These are phyloP conservation scores for Eucera pruinosa DNA, from an alignment of 2,888 invertebrate species.

Conservation along the genomic window DNA sequence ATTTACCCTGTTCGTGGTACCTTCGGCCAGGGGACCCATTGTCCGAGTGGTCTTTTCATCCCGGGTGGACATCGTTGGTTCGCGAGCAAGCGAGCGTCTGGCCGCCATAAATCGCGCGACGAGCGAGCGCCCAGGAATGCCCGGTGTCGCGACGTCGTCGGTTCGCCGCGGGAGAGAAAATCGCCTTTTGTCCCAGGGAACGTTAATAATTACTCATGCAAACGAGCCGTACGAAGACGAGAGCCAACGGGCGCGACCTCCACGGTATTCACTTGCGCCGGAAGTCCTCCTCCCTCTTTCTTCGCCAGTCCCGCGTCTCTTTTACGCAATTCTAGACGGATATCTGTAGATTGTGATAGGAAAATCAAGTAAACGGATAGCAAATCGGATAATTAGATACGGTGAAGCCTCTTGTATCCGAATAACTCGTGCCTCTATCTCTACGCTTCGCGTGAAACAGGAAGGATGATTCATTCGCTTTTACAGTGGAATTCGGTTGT, in stretches of 20 bases:
- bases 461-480: too few relatives aligned
- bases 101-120: constrained; percentile 66
- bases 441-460: too few relatives aligned
- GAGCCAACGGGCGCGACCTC: constrained; percentile 20
- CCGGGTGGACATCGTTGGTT: constrained; percentile 43
- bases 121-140: constrained; percentile 59
- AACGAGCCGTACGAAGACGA: constrained; percentile 66
- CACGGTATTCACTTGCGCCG: constrained; percentile 35
- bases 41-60: constrained; percentile 66
- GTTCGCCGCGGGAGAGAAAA: constrained; percentile 66
- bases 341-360: too few relatives aligned
- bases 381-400: too few relatives aligned
- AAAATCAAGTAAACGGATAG: too few relatives aligned
- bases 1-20: constrained; percentile 52
- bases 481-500: too few relatives aligned
- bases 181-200: constrained; percentile 68
- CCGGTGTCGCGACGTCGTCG: constrained; percentile 61
- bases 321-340: too few relatives aligned
- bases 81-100: constrained; percentile 53
- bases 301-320: background rate
- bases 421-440: too few relatives aligned
- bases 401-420: too few relatives aligned
- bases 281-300: constrained; percentile 19
- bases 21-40: constrained; percentile 56
- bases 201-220: constrained; percentile 75